These are phyloP conservation scores for Pluvianellus socialis DNA, from an alignment of 2,113 vertebrate species.

Conservation along the genomic window DNA sequence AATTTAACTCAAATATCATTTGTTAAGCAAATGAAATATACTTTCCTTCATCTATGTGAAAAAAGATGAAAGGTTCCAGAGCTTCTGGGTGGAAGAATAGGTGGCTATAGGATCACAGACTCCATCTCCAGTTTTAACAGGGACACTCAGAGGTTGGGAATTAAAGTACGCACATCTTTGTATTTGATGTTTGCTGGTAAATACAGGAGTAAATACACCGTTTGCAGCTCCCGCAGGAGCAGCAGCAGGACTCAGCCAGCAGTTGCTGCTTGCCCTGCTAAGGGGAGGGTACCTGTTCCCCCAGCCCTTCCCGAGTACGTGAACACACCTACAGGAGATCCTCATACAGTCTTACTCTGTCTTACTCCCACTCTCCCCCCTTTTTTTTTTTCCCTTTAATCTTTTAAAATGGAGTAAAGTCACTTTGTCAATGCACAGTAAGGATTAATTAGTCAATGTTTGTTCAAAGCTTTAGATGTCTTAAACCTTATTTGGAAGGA, in stretches of 20 bases:
- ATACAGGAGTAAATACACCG: not conserved
- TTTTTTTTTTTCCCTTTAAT: not conserved
- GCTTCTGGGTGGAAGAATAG: not conserved
- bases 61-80: not conserved
- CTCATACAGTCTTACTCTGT: not conserved
- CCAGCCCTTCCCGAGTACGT: fast-evolving
- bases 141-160: not conserved
- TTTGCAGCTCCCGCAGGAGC: not conserved
- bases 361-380: no score
- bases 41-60: not conserved
- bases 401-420: not conserved
- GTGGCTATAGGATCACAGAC: not conserved
- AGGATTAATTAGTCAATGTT: not conserved
- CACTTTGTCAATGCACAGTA: not conserved
- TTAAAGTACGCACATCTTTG: not conserved
- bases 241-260: not conserved
- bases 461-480: not conserved
- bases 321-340: not conserved
- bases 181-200: not conserved
- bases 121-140: not conserved
- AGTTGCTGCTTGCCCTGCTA: not conserved
- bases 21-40: not conserved
- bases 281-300: not conserved
- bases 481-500: not conserved
- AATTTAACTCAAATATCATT: not conserved